Base-by-base conservation (phyloP, 1,140 invertebrate genomes). In the Campodea augens region DNA sequence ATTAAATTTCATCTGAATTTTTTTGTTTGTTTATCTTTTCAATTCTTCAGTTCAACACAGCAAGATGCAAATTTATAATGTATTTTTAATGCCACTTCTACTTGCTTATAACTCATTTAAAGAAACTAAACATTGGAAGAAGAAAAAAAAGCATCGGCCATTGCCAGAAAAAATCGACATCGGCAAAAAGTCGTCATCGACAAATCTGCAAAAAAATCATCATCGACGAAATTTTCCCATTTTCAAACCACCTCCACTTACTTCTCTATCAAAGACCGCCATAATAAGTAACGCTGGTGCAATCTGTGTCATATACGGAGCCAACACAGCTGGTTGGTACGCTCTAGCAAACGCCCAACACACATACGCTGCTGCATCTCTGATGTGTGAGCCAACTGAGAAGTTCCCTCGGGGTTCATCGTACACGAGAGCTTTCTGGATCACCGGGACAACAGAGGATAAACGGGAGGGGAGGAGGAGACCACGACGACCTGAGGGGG, bases 291-390 rank as follows among this genome's bases (percentile, higher is more conserved):
- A 62, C 18, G 75, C 75, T 23, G 75, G 75, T 1, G 90, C 84
- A 41, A 98, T 80, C 46, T 78, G 61, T 39, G 77, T 65, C 0
- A 93, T 83, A 62, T 85, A 84, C 0, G 84, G 85, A 38, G 74
- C 63, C n/a, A 98, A 71, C 48, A 87, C 73, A 27, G 72, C 55
- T 0, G 81, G 78, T 54, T 95, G 84, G 63, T 96, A 98, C 1
- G 93, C 91, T 47, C 96, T 68, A 1, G 93, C 92, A 70, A 98
- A 92, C 1, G 95, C 80, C 95, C 95, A 99, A 51, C 87, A 89
- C 49, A 97, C 88, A 61, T 98, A 98, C 62, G 92, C 98, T 7
- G 95, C 92, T 0, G 93, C 78, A 70, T 98, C 95, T 47, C 95
- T 71, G 12, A 98, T 90, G 57, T 92, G 81, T 32, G 81, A 74